Evolutionary conservation across 2,113 vertebrate genomes (phyloP).

Genomic region (Podarcis cretensis): DNA sequence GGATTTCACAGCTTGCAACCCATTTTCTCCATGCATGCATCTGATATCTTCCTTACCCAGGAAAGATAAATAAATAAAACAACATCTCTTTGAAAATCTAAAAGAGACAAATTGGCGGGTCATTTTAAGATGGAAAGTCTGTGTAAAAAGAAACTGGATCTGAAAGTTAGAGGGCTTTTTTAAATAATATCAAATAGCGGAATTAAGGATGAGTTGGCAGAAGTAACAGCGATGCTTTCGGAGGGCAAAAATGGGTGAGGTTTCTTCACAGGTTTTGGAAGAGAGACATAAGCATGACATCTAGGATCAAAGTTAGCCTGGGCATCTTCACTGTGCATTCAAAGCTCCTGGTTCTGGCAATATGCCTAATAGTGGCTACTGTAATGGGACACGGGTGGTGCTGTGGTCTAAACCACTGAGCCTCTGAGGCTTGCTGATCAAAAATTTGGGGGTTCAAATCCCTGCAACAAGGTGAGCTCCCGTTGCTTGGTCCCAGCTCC

Average conservation of each 20-base stretch:
- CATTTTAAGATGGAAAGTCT: constrained; percentile 28
- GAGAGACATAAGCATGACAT: neutral
- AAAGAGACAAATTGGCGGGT: neutral
- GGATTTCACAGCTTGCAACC: constrained; percentile 50
- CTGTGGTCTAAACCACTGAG: no score
- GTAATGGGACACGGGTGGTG: no score
- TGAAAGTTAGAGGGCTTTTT: constrained; percentile 22
- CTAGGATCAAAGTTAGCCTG: neutral
- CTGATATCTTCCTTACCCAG: constrained; percentile 37
- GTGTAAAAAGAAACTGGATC: neutral
- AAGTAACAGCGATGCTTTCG: neutral
- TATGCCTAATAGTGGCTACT: neutral
- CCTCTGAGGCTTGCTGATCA: no score
- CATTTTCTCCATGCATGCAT: constrained; percentile 44
- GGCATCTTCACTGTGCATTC: neutral
- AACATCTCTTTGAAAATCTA: constrained; percentile 12
- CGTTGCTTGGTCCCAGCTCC: no score
- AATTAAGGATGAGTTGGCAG: constrained; percentile 17
- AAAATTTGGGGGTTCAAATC: no score
- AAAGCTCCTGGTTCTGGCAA: neutral
- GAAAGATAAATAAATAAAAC: constrained; percentile 15
- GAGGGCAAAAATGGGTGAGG: constrained; percentile 19
- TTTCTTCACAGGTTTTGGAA: constrained; percentile 16
- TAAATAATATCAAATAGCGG: neutral
- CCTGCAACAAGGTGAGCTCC: no score